Base-by-base conservation (phyloP, 2,113 vertebrate genomes). In the Lophura nycthemera region DNA sequence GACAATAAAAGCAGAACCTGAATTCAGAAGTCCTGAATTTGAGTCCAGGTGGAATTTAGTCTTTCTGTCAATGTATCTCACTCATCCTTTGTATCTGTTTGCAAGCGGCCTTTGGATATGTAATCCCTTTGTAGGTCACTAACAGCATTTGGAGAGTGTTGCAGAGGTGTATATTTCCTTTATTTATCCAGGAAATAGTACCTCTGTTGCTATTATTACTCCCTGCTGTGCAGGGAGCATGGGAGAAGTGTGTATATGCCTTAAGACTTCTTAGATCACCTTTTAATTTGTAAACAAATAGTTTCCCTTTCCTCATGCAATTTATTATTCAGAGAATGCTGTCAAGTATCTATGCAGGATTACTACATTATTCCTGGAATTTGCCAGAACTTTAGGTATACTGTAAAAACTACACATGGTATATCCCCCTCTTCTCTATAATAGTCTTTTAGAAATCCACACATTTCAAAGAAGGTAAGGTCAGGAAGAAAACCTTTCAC, bases 401-500 rank as follows among this genome's bases (percentile, higher is more conserved):
- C 69, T 88, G 57, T 67, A 64, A 67, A 86, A 88, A 29, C 52
- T 57, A 4, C 36, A 7, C 36, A 21, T 71, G 10, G 8, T 81
- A 13, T 70, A 71, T 84, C 40, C 10, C 19, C 90, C 43, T 90
- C 12, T 20, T 83, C 69, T 90, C 54, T 48, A 5, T 48, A 66
- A 56, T 3, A 76, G 30, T 86, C 29, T 66, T 83, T 56, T 48
- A 70, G 47, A 90, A 88, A 87, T 80, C 57, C 60, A 61, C 56
- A 75, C 87, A 70, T 73, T 91, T 90, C 60, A 66, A 36, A 52
- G 67, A 86, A 69, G 86, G 74, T 75, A 56, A 86, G 70, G 72
- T 92, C 91, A 93, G 76, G 79, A 78, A 81, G 43, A 88, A 86
- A 75, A 30, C 38, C n/a, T 88, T 92, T 91, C 65, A 63, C 25